phyloP scores from a whole-genome alignment of 2,797 vertebrate genomes.

The Brachyalestes nurse region DNA sequence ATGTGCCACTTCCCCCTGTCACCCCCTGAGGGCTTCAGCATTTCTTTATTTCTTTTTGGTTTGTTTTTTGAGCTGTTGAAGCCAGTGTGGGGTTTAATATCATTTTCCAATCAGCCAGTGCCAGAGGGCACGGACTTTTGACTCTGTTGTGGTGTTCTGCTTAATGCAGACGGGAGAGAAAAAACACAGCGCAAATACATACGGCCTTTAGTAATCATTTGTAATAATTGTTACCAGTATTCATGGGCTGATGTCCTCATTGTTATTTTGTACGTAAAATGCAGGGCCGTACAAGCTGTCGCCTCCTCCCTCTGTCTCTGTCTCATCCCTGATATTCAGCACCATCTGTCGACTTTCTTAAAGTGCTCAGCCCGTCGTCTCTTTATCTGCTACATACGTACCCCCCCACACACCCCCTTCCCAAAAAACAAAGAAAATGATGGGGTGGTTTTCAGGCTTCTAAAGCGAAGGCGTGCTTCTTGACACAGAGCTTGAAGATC shows the following conservation, averaged over 20 bases:
- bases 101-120: conserved; percentile 77
- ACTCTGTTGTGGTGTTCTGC: conserved; percentile 70
- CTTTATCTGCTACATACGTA: conserved; percentile 44
- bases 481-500: conserved; percentile 58
- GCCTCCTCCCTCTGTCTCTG: conserved; percentile 55
- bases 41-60: conserved; percentile 72
- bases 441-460: conserved; percentile 29
- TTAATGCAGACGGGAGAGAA: conserved; percentile 67
- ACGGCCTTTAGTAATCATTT: conserved; percentile 70
- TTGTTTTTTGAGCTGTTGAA: conserved; percentile 58
- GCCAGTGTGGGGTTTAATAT: conserved; percentile 77
- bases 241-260: conserved; percentile 67
- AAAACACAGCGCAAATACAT: conserved; percentile 56
- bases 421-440: conserved; percentile 28
- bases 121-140: conserved; percentile 71
- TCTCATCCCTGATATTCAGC: conserved; percentile 67
- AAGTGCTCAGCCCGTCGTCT: conserved; percentile 44
- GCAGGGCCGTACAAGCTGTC: conserved; percentile 68
- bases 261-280: conserved; percentile 61
- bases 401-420: conserved; percentile 9
- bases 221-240: conserved; percentile 72
- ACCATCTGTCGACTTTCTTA: conserved; percentile 71
- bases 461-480: conserved; percentile 54
- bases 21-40: conserved; percentile 64
- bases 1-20: conserved; percentile 44